A percentile compares a stretch with the other conserved stretches of the same genome.
These are phyloP conservation scores for Sipunculus nudus DNA, from an alignment of 2,888 invertebrate species.

Conservation along the genomic window DNA sequence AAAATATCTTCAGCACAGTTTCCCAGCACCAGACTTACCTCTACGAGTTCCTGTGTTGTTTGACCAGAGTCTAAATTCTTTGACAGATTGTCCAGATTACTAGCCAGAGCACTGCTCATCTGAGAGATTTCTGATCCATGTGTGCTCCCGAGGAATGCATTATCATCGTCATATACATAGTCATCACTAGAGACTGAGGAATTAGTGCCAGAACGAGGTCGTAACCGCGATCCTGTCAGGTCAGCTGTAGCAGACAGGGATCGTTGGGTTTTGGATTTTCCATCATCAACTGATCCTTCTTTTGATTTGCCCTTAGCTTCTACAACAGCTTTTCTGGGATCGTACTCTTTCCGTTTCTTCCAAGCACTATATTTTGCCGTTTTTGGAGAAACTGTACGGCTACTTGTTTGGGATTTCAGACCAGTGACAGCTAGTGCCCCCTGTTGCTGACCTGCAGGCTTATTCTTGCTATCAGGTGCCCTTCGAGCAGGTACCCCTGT, in stretches of 20 bases:
- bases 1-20: no score
- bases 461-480: neutral
- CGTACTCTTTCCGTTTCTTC: constrained; percentile 94
- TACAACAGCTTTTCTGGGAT: constrained; percentile 92
- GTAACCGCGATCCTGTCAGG: no score
- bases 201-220: no score
- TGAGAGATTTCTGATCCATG: constrained; percentile 12
- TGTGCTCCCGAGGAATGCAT: no score
- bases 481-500: neutral
- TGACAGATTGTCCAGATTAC: constrained; percentile 4
- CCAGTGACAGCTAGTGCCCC: neutral
- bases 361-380: constrained; percentile 88
- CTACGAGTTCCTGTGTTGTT: neutral
- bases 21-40: neutral
- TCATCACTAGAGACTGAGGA: constrained; percentile 42
- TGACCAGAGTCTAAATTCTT: neutral
- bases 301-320: constrained; percentile 71
- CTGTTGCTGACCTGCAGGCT: neutral
- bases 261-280: no score
- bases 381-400: constrained; percentile 53
- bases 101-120: constrained; percentile 7
- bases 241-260: no score
- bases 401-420: constrained; percentile 43
- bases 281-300: constrained; percentile 33
- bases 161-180: constrained; percentile 31